phyloP scores from a whole-genome alignment of 2,797 vertebrate genomes.

The Siniperca undulata region DNA sequence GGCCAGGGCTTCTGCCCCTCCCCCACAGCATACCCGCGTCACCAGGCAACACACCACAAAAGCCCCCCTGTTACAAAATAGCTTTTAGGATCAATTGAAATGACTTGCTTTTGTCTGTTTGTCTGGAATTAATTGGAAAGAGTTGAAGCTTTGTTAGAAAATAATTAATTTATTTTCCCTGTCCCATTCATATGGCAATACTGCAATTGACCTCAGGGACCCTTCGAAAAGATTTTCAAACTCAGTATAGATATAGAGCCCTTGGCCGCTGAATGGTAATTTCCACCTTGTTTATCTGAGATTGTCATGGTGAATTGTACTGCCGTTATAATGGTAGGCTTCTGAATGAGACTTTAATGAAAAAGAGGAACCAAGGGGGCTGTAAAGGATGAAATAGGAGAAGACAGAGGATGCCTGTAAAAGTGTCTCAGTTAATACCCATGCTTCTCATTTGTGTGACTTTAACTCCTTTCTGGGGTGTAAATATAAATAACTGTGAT shows the following conservation, averaged over 20 bases:
- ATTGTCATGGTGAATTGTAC: conserved; percentile 59
- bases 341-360: conserved; percentile 72
- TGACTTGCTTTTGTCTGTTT: conserved; percentile 83
- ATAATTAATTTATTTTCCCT: conserved; percentile 67
- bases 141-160: conserved; percentile 79
- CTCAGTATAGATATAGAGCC: conserved; percentile 28
- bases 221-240: conserved; percentile 66
- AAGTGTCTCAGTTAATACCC: conserved; percentile 55
- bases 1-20: conserved; percentile 56
- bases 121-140: conserved; percentile 83
- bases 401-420: conserved; percentile 68
- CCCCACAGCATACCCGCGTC: conserved; percentile 67
- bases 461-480: conserved; percentile 42
- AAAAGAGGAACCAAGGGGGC: conserved; percentile 61
- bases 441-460: conserved; percentile 46
- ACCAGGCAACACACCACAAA: conserved; percentile 86
- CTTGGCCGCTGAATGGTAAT: conserved; percentile 38
- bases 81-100: conserved; percentile 82
- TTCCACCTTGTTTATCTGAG: conserved; percentile 51
- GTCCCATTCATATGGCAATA: conserved; percentile 57
- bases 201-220: conserved; percentile 73
- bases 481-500: conserved; percentile 50
- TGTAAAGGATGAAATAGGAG: conserved; percentile 64
- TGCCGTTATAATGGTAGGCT: conserved; percentile 44
- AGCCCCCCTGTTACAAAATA: conserved; percentile 82